phyloP scores from a whole-genome alignment of 2,113 vertebrate species.

The Felis catus region F.catus_Fca126_mat1.0 CM031419.1:197317001-197317500 shows the following conservation, averaged over 20 bases:
- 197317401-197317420: neutral
- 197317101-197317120: neutral
- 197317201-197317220: neutral
- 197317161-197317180: neutral
- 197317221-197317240: neutral
- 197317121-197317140: neutral
- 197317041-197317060: neutral
- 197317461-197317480: neutral
- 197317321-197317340: neutral
- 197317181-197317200: neutral
- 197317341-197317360: neutral
- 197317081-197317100: neutral
- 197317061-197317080: neutral
- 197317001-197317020: neutral
- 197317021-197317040: neutral
- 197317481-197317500: neutral
- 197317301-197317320: neutral
- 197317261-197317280: neutral
- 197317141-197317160: neutral
- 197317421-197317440: neutral
- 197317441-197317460: constrained; percentile 31
- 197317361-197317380: neutral
- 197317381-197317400: neutral
- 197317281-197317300: neutral
- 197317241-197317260: neutral